A percentile compares a stretch with the other conserved stretches of the same genome.
These are phyloP conservation scores for Drosophila nebulosa DNA, from an alignment of 1,140 invertebrate species.

Conservation along the genomic window DNA sequence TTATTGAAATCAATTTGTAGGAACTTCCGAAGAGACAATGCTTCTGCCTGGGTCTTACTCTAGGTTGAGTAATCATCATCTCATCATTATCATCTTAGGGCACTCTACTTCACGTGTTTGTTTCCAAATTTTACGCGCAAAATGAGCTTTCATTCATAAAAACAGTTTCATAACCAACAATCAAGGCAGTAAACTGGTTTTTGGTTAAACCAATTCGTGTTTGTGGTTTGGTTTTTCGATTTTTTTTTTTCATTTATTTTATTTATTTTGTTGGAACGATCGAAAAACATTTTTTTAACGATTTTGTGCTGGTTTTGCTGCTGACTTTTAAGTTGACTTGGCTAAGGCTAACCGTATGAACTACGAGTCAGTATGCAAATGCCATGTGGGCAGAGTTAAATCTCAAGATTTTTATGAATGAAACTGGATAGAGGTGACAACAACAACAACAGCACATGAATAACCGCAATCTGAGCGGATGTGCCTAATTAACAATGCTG, in stretches of 20 bases:
- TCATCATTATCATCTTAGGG: conserved; percentile 30
- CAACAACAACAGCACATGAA: conserved; percentile 19
- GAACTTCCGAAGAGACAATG: conserved; percentile 29
- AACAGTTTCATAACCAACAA: conserved; percentile 59
- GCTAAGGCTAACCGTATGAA: conserved; percentile 3
- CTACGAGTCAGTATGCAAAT: conserved; percentile 67
- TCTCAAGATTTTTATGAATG: conserved; percentile 69
- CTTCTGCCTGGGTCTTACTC: conserved; percentile 23
- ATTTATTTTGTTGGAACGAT: conserved; percentile 57
- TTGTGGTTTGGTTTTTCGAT: neutral
- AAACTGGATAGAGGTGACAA: conserved; percentile 33
- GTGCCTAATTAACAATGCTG: conserved; percentile 75
- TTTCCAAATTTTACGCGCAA: conserved; percentile 19
- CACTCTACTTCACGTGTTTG: conserved; percentile 12
- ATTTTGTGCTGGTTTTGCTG: conserved; percentile 48
- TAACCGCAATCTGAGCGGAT: conserved; percentile 50
- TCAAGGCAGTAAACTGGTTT: conserved; percentile 48
- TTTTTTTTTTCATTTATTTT: neutral
- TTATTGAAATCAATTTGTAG: conserved; percentile 42
- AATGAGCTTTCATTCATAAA: conserved; percentile 61
- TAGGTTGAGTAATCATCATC: conserved; percentile 57
- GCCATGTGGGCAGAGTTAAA: conserved; percentile 54
- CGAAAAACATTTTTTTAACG: conserved; percentile 71
- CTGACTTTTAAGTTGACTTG: conserved; percentile 63
- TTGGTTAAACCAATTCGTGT: conserved; percentile 42